Conservation (phyloP, 2,113 vertebrate genomes). For the Chitala chitala region DNA sequence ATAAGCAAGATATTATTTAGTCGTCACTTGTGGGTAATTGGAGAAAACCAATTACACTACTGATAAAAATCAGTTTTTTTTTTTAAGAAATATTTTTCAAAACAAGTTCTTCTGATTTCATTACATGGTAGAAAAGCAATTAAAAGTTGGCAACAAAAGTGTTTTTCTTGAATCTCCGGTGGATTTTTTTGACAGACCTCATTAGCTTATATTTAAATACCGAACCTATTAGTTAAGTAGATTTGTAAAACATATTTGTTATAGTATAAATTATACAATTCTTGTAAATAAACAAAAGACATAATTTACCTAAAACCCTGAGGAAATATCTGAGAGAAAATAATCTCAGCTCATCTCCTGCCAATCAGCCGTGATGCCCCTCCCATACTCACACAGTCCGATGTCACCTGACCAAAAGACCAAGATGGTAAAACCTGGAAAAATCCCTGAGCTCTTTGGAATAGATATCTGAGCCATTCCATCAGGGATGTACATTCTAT, state of each 20-base stretch:
- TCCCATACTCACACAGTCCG: not conserved
- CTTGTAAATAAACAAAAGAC: constrained; percentile 13
- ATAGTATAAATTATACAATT: constrained; percentile 14
- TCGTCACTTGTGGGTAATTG: constrained; percentile 9
- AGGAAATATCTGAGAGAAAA: not conserved
- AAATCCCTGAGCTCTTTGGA: too few species aligned
- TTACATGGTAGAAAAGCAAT: constrained; percentile 17
- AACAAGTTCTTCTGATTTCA: not conserved
- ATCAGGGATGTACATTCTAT: too few species aligned
- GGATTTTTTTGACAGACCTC: constrained; percentile 4
- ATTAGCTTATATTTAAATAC: constrained; percentile 17
- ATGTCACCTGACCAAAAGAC: not conserved
- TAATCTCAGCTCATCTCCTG: not conserved
- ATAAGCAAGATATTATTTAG: constrained; percentile 8
- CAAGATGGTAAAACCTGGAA: too few species aligned
- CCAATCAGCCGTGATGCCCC: not conserved
- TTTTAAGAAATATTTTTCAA: constrained; percentile 10
- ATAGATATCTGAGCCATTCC: too few species aligned
- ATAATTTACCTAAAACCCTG: constrained; percentile 6
- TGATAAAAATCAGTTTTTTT: constrained; percentile 11
- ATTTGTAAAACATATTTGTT: constrained; percentile 18
- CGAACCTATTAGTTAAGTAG: constrained; percentile 10
- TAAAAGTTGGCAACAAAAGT: constrained; percentile 19
- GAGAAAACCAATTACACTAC: constrained; percentile 1
- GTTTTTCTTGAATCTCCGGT: constrained; percentile 2